Evolutionary conservation across 2,113 vertebrate genomes (phyloP).

Genomic region (Nibea albiflora): DNA sequence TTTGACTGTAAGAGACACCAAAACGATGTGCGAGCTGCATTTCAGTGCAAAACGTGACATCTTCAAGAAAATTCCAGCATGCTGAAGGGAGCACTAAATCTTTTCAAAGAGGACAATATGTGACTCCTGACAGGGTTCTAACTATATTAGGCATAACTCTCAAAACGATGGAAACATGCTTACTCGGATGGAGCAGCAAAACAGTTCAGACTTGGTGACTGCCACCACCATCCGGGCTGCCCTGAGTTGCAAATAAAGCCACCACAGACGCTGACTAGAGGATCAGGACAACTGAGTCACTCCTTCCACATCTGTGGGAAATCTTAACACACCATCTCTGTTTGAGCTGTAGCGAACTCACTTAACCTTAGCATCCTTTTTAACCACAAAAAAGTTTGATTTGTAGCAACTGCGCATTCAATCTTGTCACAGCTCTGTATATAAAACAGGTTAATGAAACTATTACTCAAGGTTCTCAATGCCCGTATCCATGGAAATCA

Average conservation of each 20-base stretch:
- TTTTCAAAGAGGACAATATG: not conserved
- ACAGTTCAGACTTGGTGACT: conserved; percentile 18
- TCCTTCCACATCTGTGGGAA: conserved; percentile 64
- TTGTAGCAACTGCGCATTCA: not conserved
- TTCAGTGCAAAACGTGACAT: not conserved
- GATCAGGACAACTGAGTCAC: conserved; percentile 64
- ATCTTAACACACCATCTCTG: conserved; percentile 37
- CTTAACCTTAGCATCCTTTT: not conserved
- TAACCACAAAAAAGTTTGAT: not conserved
- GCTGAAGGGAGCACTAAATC: not conserved
- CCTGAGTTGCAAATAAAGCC: conserved; percentile 24
- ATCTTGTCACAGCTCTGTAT: not conserved
- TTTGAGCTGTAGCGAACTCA: conserved; percentile 17
- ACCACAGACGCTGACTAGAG: conserved; percentile 38
- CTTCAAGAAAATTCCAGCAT: not conserved
- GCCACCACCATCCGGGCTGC: not conserved
- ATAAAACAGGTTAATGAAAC: not conserved
- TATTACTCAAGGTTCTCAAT: not conserved
- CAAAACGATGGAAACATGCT: conserved; percentile 5
- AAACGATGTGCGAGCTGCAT: not conserved
- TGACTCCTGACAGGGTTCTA: not conserved
- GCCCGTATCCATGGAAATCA: not conserved
- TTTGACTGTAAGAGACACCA: not conserved
- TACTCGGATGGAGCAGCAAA: not conserved
- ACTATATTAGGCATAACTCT: not conserved